Conservation (phyloP, 2,797 vertebrate genomes). For the Siniperca undulata region DNA sequence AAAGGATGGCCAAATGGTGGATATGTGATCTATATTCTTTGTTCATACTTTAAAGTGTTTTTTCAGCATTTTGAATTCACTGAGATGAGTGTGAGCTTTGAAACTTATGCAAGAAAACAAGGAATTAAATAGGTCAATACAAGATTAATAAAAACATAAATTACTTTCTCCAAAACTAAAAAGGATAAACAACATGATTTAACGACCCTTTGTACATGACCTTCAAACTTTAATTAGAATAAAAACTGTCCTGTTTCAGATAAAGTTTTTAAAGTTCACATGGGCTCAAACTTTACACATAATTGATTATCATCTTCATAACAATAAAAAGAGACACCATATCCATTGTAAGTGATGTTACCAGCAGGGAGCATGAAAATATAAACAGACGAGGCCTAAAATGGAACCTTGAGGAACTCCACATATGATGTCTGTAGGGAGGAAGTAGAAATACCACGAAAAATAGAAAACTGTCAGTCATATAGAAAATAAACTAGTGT, state of each 20-base stretch:
- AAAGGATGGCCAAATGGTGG: not conserved
- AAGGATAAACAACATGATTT: not conserved
- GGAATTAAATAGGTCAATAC: slow-evolving; percentile 9
- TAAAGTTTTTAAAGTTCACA: too few species aligned
- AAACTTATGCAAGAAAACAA: not conserved
- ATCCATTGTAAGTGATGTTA: not conserved
- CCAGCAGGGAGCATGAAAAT: not conserved
- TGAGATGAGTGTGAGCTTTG: slow-evolving; percentile 6
- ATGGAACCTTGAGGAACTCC: not conserved
- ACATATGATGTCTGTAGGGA: not conserved
- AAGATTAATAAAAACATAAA: not conserved
- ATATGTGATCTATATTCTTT: slow-evolving; percentile 36
- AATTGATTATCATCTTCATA: not conserved
- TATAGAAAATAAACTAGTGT: not conserved
- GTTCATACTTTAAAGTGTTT: slow-evolving; percentile 32
- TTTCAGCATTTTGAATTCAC: not conserved
- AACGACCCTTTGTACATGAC: not conserved
- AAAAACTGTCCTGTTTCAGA: not conserved
- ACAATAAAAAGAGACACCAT: not conserved
- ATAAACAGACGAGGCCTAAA: not conserved
- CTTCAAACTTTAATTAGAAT: not conserved
- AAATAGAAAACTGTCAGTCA: not conserved
- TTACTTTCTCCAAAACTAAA: not conserved
- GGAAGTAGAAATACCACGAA: not conserved
- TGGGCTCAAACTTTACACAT: too few species aligned